Base-by-base conservation (phyloP, 2,113 vertebrate genomes). In the Platichthys flesus region DNA sequence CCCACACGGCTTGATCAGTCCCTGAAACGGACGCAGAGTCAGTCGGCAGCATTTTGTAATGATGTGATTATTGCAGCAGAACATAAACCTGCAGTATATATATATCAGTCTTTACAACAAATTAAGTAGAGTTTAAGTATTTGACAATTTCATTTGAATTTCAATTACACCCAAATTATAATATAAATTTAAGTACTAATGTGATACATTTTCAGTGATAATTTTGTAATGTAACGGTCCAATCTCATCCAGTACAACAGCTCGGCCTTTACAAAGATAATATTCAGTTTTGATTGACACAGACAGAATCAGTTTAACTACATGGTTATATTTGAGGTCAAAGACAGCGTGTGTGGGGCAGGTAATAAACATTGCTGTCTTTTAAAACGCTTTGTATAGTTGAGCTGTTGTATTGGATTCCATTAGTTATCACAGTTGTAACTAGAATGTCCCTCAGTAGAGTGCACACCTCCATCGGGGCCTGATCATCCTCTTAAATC, bases 1-100 rank as follows among this genome's bases (percentile, higher is more conserved):
- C 92, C 92, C 80, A 69, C 83, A n/a, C 20, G 60, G 89, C 72
- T 64, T 73, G 60, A 85, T 74, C 76, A 45, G 74, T 55, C 54
- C 57, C 45, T 28, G 54, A 68, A 26, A 47, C 75, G 47, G 63
- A 40, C 40, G 40, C 23, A 2, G 58, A 51, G 55, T 65, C 72
- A 31, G 62, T 52, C 9, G 61, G 76, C 26, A n/a, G 71, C 16
- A 26, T 58, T 84, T 71, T 75, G 60, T 55, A 77, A 60, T 55
- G 61, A 68, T n/a, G 58, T 64, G 28, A 18, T 23, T 21, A 28
- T 76, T 49, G 60, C 24, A 54, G 31, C 59, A 31, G 49, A 60
- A 40, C 61, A 54, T 42, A 37, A 51, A 67, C 20, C 2, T 21
- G 13, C 49, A 77, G 49, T 28, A 13, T 21, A 20, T 20, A 23